A percentile compares a stretch with the other conserved stretches of the same genome.
Conservation (phyloP, 2,113 vertebrate genomes). For the Trichomycterus rosablanca region DNA sequence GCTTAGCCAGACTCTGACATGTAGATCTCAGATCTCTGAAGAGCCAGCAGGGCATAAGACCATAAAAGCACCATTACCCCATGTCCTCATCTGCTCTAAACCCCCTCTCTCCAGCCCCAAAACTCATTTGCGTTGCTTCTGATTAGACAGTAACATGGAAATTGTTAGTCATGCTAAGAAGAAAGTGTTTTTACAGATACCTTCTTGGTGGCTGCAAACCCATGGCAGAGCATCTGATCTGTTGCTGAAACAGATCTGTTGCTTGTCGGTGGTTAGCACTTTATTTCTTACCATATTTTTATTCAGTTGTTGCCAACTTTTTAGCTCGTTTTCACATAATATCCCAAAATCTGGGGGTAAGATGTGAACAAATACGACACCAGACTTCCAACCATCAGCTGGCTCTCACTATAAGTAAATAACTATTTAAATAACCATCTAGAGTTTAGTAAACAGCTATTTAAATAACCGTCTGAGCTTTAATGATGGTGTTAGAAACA, state of each 20-base stretch:
- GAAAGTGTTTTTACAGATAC: conserved; percentile 36
- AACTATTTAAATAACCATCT: too few species aligned
- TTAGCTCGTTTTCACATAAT: too few species aligned
- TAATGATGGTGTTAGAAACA: too few species aligned
- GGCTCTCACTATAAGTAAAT: too few species aligned
- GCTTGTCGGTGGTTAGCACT: conserved; percentile 1
- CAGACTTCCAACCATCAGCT: too few species aligned
- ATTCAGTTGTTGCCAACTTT: neutral
- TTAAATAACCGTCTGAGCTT: too few species aligned
- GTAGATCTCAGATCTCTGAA: conserved; percentile 40
- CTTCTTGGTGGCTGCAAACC: conserved; percentile 45
- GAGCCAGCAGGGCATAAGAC: conserved; percentile 33
- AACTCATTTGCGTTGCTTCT: conserved; percentile 32
- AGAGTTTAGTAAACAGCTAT: too few species aligned
- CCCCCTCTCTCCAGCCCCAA: neutral
- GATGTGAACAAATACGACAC: too few species aligned
- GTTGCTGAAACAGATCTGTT: conserved; percentile 22
- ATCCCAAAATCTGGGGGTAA: too few species aligned
- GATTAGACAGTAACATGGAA: conserved; percentile 51
- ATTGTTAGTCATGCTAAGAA: conserved; percentile 56
- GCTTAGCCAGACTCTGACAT: conserved; percentile 41
- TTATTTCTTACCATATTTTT: too few species aligned
- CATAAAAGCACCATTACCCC: neutral
- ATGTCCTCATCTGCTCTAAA: conserved; percentile 2
- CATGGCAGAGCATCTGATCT: conserved; percentile 39